These are phyloP conservation scores for Crax fasciolata DNA, from an alignment of 2,797 vertebrate genomes.

Conservation along the genomic window DNA sequence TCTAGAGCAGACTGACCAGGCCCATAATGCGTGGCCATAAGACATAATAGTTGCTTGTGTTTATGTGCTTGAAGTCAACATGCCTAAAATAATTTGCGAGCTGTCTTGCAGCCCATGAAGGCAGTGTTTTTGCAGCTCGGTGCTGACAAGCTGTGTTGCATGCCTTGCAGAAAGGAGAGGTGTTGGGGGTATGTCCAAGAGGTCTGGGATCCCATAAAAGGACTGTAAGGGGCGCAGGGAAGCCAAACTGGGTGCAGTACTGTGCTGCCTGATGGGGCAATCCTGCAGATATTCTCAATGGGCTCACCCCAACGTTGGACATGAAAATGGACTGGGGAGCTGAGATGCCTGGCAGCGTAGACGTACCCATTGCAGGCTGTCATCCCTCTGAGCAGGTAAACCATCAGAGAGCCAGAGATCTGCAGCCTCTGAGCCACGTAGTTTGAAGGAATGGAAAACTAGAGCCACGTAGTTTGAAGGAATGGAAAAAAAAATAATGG, in stretches of 20 bases:
- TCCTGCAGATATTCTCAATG: neutral
- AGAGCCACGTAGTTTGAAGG: neutral
- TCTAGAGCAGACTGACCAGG: neutral
- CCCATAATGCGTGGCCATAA: neutral
- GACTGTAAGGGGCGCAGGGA: neutral
- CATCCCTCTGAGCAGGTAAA: neutral
- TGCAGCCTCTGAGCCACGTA: neutral
- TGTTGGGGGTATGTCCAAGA: neutral
- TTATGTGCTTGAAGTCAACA: neutral
- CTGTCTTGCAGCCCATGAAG: neutral
- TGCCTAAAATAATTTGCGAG: neutral
- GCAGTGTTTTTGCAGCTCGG: neutral
- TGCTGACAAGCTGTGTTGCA: accelerated
- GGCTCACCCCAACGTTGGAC: neutral
- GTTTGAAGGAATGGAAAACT: neutral
- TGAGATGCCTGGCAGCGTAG: neutral
- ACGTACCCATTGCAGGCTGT: neutral
- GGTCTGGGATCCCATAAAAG: neutral
- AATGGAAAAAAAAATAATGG: neutral
- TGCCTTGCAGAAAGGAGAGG: neutral
- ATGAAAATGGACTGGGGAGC: neutral
- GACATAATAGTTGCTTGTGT: neutral
- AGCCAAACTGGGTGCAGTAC: neutral
- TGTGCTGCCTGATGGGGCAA: neutral
- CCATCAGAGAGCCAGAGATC: neutral